phyloP scores from a whole-genome alignment of 1,140 invertebrate species.

The Drosophila quadrilineata region DNA sequence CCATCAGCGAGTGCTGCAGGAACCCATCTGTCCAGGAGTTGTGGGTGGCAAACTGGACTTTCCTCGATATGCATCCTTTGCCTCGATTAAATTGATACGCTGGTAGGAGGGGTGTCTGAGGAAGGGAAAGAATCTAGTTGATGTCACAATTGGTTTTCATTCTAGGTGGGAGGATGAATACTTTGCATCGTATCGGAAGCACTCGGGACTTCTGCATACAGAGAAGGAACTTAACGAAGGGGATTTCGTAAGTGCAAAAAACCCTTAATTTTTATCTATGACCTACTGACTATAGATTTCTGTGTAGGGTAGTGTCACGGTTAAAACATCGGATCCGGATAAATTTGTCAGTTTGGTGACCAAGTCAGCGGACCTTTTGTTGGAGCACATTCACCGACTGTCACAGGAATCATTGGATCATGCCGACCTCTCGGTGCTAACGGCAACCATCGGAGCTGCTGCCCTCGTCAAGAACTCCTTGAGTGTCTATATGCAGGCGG shows the following conservation, averaged over 20 bases:
- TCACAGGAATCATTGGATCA: constrained; percentile 91
- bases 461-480: constrained; percentile 89
- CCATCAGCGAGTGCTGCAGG: constrained; percentile 89
- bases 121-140: neutral
- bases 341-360: constrained; percentile 87
- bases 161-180: constrained; percentile 81
- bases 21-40: constrained; percentile 87
- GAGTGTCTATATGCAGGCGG: constrained; percentile 84
- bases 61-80: constrained; percentile 90
- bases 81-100: constrained; percentile 88
- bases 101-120: constrained; percentile 83
- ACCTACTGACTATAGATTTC: no score
- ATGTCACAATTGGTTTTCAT: constrained; percentile 21
- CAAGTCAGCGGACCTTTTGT: constrained; percentile 86
- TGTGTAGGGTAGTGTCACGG: constrained; percentile 82
- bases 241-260: constrained; percentile 56
- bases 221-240: constrained; percentile 71
- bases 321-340: constrained; percentile 87
- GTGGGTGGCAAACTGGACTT: constrained; percentile 90
- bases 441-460: constrained; percentile 89
- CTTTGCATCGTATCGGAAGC: constrained; percentile 82
- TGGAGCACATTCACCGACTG: constrained; percentile 88
- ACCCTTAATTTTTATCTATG: no score
- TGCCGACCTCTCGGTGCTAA: constrained; percentile 89
- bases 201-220: constrained; percentile 81